Percentiles rank a stretch among this genome's conserved stretches.
phyloP scores from a whole-genome alignment of 2,113 vertebrate species.

The Pagrus major region DNA sequence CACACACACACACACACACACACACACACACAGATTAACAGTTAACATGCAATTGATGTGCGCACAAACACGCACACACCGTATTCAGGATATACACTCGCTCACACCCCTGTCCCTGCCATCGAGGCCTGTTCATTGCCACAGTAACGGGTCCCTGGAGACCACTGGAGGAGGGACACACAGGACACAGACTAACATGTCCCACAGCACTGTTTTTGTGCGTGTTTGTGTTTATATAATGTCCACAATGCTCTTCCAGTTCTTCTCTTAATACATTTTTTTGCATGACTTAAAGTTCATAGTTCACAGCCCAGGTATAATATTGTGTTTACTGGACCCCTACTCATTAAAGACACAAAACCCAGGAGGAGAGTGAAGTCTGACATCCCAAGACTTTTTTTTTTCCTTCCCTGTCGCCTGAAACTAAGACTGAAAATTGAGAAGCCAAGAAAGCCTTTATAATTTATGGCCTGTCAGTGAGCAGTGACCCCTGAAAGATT shows the following conservation, averaged over 20 bases:
- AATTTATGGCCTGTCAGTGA: constrained; percentile 27
- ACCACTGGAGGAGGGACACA: constrained; percentile 64
- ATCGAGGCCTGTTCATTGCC: constrained; percentile 75
- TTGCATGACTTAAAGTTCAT: not conserved
- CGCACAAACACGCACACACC: constrained; percentile 21
- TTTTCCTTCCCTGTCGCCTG: constrained; percentile 31
- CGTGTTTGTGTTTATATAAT: constrained; percentile 54
- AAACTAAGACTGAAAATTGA: constrained; percentile 35
- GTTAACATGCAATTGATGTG: constrained; percentile 66
- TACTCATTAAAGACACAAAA: not conserved
- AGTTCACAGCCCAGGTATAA: not conserved
- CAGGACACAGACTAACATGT: constrained; percentile 61
- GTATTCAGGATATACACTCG: constrained; percentile 48
- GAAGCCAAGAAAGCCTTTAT: constrained; percentile 20
- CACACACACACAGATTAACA: constrained; percentile 58
- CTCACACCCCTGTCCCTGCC: constrained; percentile 56
- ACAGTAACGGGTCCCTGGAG: constrained; percentile 83
- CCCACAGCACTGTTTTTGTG: constrained; percentile 66
- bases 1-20: constrained; percentile 36
- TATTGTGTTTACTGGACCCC: not conserved
- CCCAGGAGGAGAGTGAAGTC: constrained; percentile 8
- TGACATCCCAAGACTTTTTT: constrained; percentile 12
- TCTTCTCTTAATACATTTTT: not conserved
- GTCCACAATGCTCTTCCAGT: constrained; percentile 8
- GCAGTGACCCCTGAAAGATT: constrained; percentile 38